Conservation (phyloP, 2,113 vertebrate species). For the Cynocephalus volans region DNA sequence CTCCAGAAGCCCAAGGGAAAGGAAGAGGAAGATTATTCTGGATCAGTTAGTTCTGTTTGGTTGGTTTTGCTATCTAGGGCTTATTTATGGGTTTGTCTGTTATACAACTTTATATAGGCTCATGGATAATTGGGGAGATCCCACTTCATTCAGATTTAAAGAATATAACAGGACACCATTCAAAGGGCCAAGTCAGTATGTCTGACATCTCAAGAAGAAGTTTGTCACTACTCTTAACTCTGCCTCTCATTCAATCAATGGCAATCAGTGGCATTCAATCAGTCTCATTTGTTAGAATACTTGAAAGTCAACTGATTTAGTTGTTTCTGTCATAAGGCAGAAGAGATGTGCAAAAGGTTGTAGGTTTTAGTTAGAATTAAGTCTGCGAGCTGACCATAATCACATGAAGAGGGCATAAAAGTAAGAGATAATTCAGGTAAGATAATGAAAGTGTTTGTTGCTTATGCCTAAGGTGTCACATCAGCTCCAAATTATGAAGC, state of each 20-base stretch:
- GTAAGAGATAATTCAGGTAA: background rate
- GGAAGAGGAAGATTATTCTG: background rate
- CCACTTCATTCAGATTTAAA: background rate
- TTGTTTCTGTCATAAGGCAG: background rate
- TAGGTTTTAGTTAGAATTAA: background rate
- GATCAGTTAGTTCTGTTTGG: background rate
- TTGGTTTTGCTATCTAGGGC: background rate
- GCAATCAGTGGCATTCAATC: no score
- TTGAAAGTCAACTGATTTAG: background rate
- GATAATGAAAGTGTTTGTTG: background rate
- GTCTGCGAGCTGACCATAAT: background rate
- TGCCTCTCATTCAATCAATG: background rate
- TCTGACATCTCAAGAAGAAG: background rate
- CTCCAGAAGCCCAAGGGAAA: background rate
- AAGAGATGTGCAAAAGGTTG: background rate
- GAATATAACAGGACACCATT: no score
- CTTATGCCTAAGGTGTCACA: background rate
- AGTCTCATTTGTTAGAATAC: background rate
- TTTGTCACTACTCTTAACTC: background rate
- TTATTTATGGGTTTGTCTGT: background rate
- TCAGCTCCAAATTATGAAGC: background rate
- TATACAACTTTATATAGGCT: background rate
- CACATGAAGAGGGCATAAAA: background rate
- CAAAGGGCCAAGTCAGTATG: background rate
- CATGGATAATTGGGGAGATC: background rate